Percentiles rank a stretch among this genome's conserved stretches.
Evolutionary conservation across 2,797 vertebrate genomes (phyloP).

Genomic region (Netta rufina): DNA sequence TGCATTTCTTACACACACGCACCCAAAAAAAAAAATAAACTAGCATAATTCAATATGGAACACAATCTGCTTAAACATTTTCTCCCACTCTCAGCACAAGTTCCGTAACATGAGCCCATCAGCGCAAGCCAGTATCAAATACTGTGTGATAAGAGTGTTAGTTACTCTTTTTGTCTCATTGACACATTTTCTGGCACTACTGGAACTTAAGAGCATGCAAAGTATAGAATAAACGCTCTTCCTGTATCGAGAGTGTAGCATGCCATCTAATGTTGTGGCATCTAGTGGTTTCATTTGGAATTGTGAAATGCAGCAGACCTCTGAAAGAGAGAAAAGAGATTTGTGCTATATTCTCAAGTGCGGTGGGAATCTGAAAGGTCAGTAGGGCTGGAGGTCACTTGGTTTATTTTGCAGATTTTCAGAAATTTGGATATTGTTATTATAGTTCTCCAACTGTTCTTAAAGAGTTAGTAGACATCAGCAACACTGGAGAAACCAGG

Average conservation of each 20-base stretch:
- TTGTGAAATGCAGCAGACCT: background rate
- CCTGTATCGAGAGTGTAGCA: background rate
- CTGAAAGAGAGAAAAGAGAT: background rate
- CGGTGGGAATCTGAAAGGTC: background rate
- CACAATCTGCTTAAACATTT: accelerated
- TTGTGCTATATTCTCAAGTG: background rate
- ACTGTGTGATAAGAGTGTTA: background rate
- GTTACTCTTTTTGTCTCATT: background rate
- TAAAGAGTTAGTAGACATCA: too few relatives aligned
- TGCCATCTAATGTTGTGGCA: background rate
- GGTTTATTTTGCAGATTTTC: background rate
- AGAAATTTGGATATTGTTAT: background rate
- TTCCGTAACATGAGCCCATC: background rate
- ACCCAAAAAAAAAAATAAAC: background rate
- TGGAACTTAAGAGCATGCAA: background rate
- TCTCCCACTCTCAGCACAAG: background rate
- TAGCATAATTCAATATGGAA: background rate
- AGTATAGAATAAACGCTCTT: background rate
- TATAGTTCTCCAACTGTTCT: too few relatives aligned
- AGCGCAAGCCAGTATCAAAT: background rate
- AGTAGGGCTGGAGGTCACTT: background rate
- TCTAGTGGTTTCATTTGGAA: background rate
- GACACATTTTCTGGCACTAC: background rate
- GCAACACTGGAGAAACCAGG: too few relatives aligned
- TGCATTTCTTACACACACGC: background rate